Evolutionary conservation across 2,797 vertebrate genomes (phyloP).

Genomic region (Schizopygopsis malacanthus): DNA sequence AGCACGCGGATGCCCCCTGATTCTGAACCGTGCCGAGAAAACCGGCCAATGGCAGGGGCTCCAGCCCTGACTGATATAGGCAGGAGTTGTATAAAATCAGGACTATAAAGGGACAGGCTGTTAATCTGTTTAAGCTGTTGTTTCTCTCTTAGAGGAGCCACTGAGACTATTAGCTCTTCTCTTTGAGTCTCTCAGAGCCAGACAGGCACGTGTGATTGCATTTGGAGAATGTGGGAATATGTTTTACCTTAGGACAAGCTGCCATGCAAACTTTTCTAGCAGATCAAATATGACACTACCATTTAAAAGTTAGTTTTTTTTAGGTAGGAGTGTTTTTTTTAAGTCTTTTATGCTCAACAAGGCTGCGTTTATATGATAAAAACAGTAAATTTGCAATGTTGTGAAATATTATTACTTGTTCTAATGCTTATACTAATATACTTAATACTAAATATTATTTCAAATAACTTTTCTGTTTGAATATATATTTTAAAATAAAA

Average conservation of each 20-base stretch:
- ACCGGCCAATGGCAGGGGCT: conserved; percentile 54
- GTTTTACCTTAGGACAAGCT: not conserved
- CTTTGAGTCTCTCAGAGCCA: not conserved
- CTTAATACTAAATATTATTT: too few relatives aligned
- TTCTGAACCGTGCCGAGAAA: conserved; percentile 51
- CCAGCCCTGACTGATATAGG: conserved; percentile 43
- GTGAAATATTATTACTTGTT: not conserved
- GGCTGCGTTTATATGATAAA: not conserved
- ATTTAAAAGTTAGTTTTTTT: not conserved
- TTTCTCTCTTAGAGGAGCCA: not conserved
- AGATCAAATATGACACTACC: not conserved
- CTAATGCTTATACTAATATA: too few relatives aligned
- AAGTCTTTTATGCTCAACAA: not conserved
- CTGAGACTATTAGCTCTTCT: not conserved
- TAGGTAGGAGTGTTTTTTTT: not conserved
- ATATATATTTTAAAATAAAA: not conserved
- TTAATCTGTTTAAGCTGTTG: conserved; percentile 16
- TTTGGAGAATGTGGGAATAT: conserved; percentile 36
- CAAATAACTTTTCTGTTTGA: not conserved
- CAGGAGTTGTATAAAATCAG: conserved; percentile 68
- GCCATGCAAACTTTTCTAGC: not conserved
- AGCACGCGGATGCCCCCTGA: conserved; percentile 61
- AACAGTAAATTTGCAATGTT: not conserved
- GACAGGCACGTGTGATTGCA: not conserved
- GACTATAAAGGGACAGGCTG: conserved; percentile 53